These are phyloP conservation scores for Nomada hirtipes DNA, from an alignment of 2,888 invertebrate genomes.

Conservation along the genomic window DNA sequence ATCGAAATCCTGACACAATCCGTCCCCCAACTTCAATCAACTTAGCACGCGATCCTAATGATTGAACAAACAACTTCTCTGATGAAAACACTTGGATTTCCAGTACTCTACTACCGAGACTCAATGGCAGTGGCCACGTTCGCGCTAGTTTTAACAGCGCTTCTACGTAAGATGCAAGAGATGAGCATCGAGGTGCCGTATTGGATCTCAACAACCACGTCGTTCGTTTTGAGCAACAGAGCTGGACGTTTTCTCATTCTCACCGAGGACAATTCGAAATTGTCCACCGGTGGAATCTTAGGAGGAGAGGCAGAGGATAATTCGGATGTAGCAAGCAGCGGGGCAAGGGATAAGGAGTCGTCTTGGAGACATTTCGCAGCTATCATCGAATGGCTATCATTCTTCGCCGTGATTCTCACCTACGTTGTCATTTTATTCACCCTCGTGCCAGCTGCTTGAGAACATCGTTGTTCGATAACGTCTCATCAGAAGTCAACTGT, in stretches of 20 bases:
- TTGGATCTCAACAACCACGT: slow-evolving; percentile 73
- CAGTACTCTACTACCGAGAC: slow-evolving; percentile 79
- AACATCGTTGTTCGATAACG: not conserved
- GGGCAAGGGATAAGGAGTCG: slow-evolving; percentile 46
- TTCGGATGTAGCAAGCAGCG: slow-evolving; percentile 45
- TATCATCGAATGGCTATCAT: slow-evolving; percentile 78
- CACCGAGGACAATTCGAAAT: slow-evolving; percentile 60
- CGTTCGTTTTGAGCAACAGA: slow-evolving; percentile 71
- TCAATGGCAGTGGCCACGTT: slow-evolving; percentile 77
- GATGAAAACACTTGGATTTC: slow-evolving; percentile 36
- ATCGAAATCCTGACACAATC: not conserved
- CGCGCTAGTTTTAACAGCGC: slow-evolving; percentile 77
- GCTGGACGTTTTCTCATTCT: slow-evolving; percentile 73
- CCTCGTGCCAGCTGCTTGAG: slow-evolving; percentile 45
- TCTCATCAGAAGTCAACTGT: slow-evolving; percentile 22
- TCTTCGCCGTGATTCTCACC: slow-evolving; percentile 68
- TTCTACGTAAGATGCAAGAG: slow-evolving; percentile 77
- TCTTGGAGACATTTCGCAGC: slow-evolving; percentile 77
- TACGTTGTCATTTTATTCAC: slow-evolving; percentile 75
- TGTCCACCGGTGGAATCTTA: slow-evolving; percentile 38
- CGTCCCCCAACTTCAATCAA: too few relatives aligned
- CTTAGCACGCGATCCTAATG: too few relatives aligned
- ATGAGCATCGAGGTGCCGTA: slow-evolving; percentile 72
- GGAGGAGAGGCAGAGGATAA: slow-evolving; percentile 64
- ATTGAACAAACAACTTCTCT: not conserved